Percentiles rank a stretch among this genome's conserved stretches.
phyloP scores from a whole-genome alignment of 2,888 invertebrate species.

The Idaea straminata region DNA sequence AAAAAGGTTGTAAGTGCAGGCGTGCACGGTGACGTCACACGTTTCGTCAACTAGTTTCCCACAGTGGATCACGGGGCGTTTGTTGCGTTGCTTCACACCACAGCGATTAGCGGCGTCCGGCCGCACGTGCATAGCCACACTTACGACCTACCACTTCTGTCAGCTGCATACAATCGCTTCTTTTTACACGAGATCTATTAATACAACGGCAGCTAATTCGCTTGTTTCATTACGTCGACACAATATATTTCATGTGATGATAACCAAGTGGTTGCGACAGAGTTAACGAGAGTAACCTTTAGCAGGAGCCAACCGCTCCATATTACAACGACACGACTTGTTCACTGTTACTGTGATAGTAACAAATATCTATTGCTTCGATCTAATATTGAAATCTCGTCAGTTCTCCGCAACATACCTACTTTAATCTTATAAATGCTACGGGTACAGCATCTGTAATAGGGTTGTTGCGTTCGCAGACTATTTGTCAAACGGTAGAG shows the following conservation, averaged over 20 bases:
- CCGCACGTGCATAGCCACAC: constrained; percentile 34
- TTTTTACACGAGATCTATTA: constrained; percentile 1
- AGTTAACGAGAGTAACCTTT: constrained; percentile 77
- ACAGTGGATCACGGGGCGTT: constrained; percentile 42
- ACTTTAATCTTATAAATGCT: constrained; percentile 10
- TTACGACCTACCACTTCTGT: constrained; percentile 27
- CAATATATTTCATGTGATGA: constrained; percentile 53
- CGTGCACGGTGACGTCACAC: constrained; percentile 54
- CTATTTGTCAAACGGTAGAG: constrained; percentile 63
- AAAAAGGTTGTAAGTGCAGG: constrained; percentile 60
- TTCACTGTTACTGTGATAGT: constrained; percentile 52
- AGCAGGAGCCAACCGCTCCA: constrained; percentile 64
- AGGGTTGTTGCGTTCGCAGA: constrained; percentile 33
- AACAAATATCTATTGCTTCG: constrained; percentile 63
- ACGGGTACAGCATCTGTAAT: constrained; percentile 5
- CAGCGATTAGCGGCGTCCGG: constrained; percentile 38
- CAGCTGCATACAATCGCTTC: constrained; percentile 12
- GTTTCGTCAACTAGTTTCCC: constrained; percentile 65
- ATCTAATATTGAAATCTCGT: constrained; percentile 33
- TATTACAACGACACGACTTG: constrained; percentile 73
- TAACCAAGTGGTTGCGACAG: constrained; percentile 61
- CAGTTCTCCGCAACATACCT: constrained; percentile 1
- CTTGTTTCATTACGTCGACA: constrained; percentile 29
- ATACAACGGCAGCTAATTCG: constrained; percentile 24
- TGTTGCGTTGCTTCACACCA: constrained; percentile 34